A percentile compares a stretch with the other conserved stretches of the same genome.
Conservation (phyloP, 2,888 invertebrate species). For the Zhengitettix transpicula region DNA sequence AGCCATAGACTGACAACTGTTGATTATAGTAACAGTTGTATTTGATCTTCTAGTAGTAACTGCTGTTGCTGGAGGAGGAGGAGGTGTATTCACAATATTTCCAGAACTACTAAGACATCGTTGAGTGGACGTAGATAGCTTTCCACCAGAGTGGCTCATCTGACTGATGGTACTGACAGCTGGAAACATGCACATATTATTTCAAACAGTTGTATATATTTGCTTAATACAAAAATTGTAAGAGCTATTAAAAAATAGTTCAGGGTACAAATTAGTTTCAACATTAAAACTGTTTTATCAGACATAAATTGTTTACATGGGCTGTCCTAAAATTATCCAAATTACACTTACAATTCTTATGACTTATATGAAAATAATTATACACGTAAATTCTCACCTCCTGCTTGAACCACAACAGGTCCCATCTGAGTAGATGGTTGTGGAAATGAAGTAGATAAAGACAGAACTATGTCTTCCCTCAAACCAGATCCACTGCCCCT, state of each 20-base stretch:
- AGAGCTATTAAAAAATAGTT: no score
- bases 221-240: no score
- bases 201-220: no score
- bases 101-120: not conserved
- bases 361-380: not conserved
- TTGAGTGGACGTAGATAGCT: no score
- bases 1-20: constrained; percentile 27
- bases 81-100: not conserved
- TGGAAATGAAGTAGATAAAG: constrained; percentile 14
- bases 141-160: no score
- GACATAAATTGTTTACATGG: no score
- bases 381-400: not conserved
- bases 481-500: constrained; percentile 19
- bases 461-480: constrained; percentile 15
- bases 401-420: constrained; percentile 8
- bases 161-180: no score
- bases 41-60: constrained; percentile 46
- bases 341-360: no score
- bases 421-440: constrained; percentile 11
- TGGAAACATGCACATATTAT: no score
- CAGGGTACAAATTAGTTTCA: no score
- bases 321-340: no score
- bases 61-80: constrained; percentile 29
- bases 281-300: no score
- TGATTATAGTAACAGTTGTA: constrained; percentile 62